Base-by-base conservation (phyloP, 2,113 vertebrate species). In the Xiphophorus couchianus region DNA sequence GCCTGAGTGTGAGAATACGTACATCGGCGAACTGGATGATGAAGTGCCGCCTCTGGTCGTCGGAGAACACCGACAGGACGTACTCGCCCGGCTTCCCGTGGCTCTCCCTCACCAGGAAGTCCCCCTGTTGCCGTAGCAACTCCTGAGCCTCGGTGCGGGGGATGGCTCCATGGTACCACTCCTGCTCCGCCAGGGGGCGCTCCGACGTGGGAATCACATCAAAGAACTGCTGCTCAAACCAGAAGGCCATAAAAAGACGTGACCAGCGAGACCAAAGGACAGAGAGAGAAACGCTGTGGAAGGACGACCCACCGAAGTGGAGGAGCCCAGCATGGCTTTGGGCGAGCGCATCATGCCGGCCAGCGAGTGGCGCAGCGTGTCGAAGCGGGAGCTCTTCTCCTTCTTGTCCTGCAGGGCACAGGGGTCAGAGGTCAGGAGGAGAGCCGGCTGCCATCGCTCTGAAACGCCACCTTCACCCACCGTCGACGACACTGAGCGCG, bases 31-130 rank as follows among this genome's bases (percentile, higher is more conserved):
- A 98, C 89, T 99, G 98, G 93, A 99, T 99, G 95, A 99, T 99
- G 95, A 99, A 99, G 93, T 99, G 98, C 74, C 97, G 94, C 81
- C 97, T 93, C 89, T 98, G 97, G 77, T 95, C 95, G 68, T 98
- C 97, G 79, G 96, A 98, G 93, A 96, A 99, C 86, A 99, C 98
- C 51, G 98, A 99, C 93, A 99, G 96, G 86, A 99, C 98, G 89
- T 99, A 99, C 95, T 99, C 98, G 90, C 98, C 98, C 29, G 97
- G 98, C 92, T 99, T 99, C 67, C 97, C 98, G 71, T 99, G 97
- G 87, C 97, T 99, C 90, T 99, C 98, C 75, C 98, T 95, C 80
- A 99, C 98, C 88, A 99, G 91, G 92, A 99, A 99, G 94, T 99
- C 98, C 80, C 98, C 98, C 93, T 99, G 97, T 69, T 97, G 96